Base-by-base conservation (phyloP, 2,888 invertebrate genomes). In the Drosophila parthenogenetica region DNA sequence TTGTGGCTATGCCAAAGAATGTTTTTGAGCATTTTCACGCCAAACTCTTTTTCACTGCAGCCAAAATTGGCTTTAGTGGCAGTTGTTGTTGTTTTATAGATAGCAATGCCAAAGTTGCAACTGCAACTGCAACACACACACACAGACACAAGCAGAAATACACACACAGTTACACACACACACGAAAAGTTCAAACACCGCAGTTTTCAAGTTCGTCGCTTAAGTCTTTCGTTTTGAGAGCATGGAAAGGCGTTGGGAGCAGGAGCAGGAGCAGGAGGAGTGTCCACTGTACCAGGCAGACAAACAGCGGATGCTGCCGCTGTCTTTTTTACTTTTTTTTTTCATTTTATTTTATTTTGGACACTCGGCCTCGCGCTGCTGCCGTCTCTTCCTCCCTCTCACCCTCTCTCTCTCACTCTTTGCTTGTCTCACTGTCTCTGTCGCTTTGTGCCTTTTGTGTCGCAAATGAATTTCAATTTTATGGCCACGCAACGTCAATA, bases 381-480 rank as follows among this genome's bases (percentile, higher is more conserved):
- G 29, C 29, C 29, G 5, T 5, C 22, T 5, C 22, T 8, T 29
- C 8, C 29, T n/a, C 29, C 29, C 43, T 10, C 42, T 29, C 48
- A 50, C 40, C 17, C 29, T 19, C 54, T 37, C 43, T 14, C 43
- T 22, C 42, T 22, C n/a, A n/a, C 17, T 13, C 35, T 2, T 4
- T n/a, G n/a, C 11, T 8, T 13, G 35, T 35, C 35, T 10, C 39
- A 48, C 48, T 22, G 60, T 68, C 67, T 49, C 69, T 49, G 22
- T 51, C 68, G 59, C 58, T 68, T 59, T 43, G 59, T 59, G 70
- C 51, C 58, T 54, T 57, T 61, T 73, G 64, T 80, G 77, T 77
- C 77, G 82, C 72, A 77, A 89, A 77, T 85, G 82, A 85, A 89
- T 87, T 87, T 89, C 63, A 77, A 89, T 84, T 84, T 84, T 83